Evolutionary conservation across 1,140 invertebrate species (phyloP), one percentile per base, ranked within the genome.

Genomic region (Bombus huntii): DNA sequence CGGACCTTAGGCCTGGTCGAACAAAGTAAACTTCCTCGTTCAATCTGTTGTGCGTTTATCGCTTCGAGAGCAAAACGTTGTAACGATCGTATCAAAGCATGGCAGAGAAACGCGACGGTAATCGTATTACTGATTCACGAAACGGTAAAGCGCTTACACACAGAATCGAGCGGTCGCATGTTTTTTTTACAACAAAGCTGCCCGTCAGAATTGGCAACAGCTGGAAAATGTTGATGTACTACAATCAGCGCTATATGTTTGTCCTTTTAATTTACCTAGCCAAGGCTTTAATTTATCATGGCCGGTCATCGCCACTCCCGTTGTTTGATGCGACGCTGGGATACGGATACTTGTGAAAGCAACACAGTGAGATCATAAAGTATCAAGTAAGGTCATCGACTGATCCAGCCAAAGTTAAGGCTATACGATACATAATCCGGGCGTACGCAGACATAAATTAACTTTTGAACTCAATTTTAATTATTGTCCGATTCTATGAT

Each of bases 111-210:
- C 3, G 44, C 39, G 34, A 47, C 31, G 59, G 15, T 86, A 86
- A 83, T 86, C 85, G 85, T 31, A 86, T 82, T 75, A 82, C 44
- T 39, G 80, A 86, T 86, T 86, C 39, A 82, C 80, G 47, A 31
- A 37, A 75, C 79, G 79, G 37, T 82, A 74, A 86, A 86, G 57
- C 79, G 59, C 84, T 75, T 86, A 68, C n/a, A 28, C 10, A n/a
- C 28, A 59, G n/a, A 73, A 2, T 15, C 37, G 59, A 57, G 22
- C 22, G 22, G 42, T 42, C 25, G 28, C 62, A 12, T 59, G 70
- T 44, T 31, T 25, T 72, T 72, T 37, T 39, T 15, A 34, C 57
- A 42, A 65, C 10, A 34, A 34, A 72, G 8, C 79, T 59, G 79
- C 57, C 22, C 37, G 28, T n/a, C n/a, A 31, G 62, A 47, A 34